Percentiles rank a stretch among this genome's conserved stretches.
phyloP scores from a whole-genome alignment of 2,888 invertebrate species.

The Carterocephalus palaemon region DNA sequence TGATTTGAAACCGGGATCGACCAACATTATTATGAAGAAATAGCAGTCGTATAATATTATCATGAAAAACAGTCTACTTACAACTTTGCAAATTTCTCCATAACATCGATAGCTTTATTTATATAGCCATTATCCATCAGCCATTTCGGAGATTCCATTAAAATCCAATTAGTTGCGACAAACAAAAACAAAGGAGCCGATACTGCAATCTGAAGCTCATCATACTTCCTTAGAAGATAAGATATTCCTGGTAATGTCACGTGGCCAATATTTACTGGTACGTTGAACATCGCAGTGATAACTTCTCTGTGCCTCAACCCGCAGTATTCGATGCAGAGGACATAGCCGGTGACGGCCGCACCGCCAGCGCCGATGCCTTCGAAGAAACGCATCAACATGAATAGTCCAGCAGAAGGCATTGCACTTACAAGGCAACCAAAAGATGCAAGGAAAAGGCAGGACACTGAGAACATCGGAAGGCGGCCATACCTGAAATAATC shows the following conservation, averaged over 20 bases:
- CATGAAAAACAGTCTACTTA: slow-evolving; percentile 38
- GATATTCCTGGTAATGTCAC: slow-evolving; percentile 52
- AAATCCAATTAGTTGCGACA: slow-evolving; percentile 39
- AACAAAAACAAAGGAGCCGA: slow-evolving; percentile 54
- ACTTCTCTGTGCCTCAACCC: slow-evolving; percentile 49
- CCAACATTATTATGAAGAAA: too few relatives aligned
- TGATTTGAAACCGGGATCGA: too few relatives aligned
- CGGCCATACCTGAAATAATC: slow-evolving; percentile 52
- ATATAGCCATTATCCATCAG: slow-evolving; percentile 50
- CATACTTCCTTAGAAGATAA: slow-evolving; percentile 51
- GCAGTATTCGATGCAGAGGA: slow-evolving; percentile 56
- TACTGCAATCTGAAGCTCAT: slow-evolving; percentile 51
- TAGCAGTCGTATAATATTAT: not conserved
- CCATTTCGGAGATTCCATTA: slow-evolving; percentile 64
- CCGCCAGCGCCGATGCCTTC: slow-evolving; percentile 61
- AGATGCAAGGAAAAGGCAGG: slow-evolving; percentile 41
- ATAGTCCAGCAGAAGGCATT: slow-evolving; percentile 46
- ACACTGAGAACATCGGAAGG: slow-evolving; percentile 40
- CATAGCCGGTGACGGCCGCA: slow-evolving; percentile 55
- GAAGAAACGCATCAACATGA: slow-evolving; percentile 49
- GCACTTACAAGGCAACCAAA: slow-evolving; percentile 47
- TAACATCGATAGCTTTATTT: slow-evolving; percentile 43
- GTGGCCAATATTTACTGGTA: slow-evolving; percentile 58
- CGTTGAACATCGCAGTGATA: slow-evolving; percentile 52
- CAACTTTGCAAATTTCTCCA: slow-evolving; percentile 53